A percentile compares a stretch with the other conserved stretches of the same genome.
phyloP scores from a whole-genome alignment of 2,113 vertebrate genomes.

The Trichomycterus rosablanca region DNA sequence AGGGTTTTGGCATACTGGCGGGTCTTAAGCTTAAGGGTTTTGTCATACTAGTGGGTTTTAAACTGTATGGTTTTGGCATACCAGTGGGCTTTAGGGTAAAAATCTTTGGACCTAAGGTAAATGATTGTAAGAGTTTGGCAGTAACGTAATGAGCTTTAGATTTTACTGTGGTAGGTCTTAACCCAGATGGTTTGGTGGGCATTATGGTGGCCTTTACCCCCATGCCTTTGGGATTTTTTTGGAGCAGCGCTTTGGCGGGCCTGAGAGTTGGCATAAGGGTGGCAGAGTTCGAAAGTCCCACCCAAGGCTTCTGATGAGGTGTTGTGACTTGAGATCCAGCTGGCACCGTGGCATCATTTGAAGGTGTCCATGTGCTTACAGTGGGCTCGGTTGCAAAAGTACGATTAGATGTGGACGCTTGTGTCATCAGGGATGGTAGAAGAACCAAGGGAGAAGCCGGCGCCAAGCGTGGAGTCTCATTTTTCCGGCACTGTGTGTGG shows the following conservation, averaged over 20 bases:
- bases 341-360: constrained; percentile 74
- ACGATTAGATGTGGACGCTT: constrained; percentile 11
- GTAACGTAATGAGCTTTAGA: not conserved
- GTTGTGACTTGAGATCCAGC: constrained; percentile 39
- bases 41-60: constrained; percentile 44
- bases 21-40: constrained; percentile 45
- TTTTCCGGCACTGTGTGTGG: constrained; percentile 89
- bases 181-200: constrained; percentile 37
- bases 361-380: constrained; percentile 60
- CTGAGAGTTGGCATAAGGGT: constrained; percentile 33
- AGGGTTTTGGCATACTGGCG: constrained; percentile 36
- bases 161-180: constrained; percentile 19
- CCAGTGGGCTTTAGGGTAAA: not conserved
- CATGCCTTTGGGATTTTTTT: constrained; percentile 36
- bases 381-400: constrained; percentile 16
- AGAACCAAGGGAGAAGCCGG: constrained; percentile 73
- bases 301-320: not conserved
- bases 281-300: constrained; percentile 4
- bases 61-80: constrained; percentile 43
- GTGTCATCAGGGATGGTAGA: constrained; percentile 51
- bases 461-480: constrained; percentile 75
- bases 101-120: constrained; percentile 24
- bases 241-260: constrained; percentile 41
- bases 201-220: constrained; percentile 9
- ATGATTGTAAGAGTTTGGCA: constrained; percentile 48